Conservation (phyloP, 2,888 invertebrate genomes). For the Hanleya hanleyi region DNA sequence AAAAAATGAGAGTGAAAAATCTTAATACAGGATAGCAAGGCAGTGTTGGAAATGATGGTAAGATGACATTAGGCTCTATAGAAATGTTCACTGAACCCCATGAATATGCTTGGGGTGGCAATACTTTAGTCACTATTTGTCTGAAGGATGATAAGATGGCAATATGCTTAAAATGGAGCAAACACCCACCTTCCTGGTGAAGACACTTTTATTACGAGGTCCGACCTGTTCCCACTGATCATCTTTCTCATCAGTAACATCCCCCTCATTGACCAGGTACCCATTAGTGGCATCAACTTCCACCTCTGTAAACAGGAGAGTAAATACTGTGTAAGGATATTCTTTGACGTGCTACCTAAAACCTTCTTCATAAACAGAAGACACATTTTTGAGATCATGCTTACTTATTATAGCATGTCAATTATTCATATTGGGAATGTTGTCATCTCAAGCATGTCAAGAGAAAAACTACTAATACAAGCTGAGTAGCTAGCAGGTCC, state of each 20-base stretch:
- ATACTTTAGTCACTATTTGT: too few species aligned
- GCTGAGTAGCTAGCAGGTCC: too few species aligned
- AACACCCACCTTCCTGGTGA: conserved; percentile 83
- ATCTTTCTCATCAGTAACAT: conserved; percentile 55
- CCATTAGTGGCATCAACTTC: conserved; percentile 45
- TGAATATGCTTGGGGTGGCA: too few species aligned
- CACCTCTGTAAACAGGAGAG: neutral
- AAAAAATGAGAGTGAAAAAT: too few species aligned
- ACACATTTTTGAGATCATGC: neutral
- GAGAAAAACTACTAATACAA: too few species aligned
- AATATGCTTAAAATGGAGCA: too few species aligned
- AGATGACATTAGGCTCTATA: too few species aligned
- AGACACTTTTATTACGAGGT: conserved; percentile 89
- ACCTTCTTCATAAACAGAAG: neutral
- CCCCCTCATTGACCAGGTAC: conserved; percentile 38
- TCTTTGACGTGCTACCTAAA: conserved; percentile 8
- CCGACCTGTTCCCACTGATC: conserved; percentile 79
- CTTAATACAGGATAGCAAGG: too few species aligned
- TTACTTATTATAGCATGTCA: neutral
- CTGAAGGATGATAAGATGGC: too few species aligned
- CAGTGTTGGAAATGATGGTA: too few species aligned
- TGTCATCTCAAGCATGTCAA: too few species aligned
- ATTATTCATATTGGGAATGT: conserved; percentile 8
- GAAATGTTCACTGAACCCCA: too few species aligned
- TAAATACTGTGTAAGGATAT: neutral